Conservation (phyloP, 2,888 invertebrate genomes). For the Trachelus troglodyta region DNA sequence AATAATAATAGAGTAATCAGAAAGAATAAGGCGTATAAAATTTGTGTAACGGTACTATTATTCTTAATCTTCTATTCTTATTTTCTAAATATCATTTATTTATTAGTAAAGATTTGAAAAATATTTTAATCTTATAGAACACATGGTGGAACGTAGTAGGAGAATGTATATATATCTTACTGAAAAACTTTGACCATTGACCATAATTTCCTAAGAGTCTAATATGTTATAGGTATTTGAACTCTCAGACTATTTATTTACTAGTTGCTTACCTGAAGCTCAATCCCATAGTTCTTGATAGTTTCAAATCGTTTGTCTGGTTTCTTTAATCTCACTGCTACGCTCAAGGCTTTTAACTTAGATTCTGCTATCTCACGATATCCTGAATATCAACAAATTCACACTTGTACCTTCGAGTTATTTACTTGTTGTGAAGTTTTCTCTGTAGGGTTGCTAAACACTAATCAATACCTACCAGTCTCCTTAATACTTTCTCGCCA, state of each 20-base stretch:
- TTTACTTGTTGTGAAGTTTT: slow-evolving; percentile 5
- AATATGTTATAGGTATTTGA: slow-evolving; percentile 69
- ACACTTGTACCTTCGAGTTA: slow-evolving; percentile 10
- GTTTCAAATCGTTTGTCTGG: slow-evolving; percentile 80
- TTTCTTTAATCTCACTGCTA: slow-evolving; percentile 79
- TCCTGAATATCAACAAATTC: slow-evolving; percentile 66
- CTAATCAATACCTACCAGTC: slow-evolving; percentile 69
- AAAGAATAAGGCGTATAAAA: slow-evolving; percentile 5
- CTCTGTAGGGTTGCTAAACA: neutral
- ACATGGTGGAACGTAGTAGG: neutral
- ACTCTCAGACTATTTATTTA: slow-evolving; percentile 1
- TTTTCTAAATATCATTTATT: neutral
- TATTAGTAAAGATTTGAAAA: neutral
- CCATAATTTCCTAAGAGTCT: neutral
- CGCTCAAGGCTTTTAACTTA: slow-evolving; percentile 80
- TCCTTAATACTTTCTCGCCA: slow-evolving; percentile 84
- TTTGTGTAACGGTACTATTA: slow-evolving; percentile 6
- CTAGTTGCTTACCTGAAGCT: slow-evolving; percentile 71
- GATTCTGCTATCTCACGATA: slow-evolving; percentile 82
- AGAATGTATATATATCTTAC: slow-evolving; percentile 62
- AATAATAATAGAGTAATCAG: neutral
- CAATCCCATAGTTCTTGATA: slow-evolving; percentile 80
- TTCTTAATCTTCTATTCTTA: no score
- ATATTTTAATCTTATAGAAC: no score
- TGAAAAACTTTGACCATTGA: slow-evolving; percentile 58